Base-by-base conservation (phyloP, 1,140 invertebrate species). In the Cotesia typhae region DNA sequence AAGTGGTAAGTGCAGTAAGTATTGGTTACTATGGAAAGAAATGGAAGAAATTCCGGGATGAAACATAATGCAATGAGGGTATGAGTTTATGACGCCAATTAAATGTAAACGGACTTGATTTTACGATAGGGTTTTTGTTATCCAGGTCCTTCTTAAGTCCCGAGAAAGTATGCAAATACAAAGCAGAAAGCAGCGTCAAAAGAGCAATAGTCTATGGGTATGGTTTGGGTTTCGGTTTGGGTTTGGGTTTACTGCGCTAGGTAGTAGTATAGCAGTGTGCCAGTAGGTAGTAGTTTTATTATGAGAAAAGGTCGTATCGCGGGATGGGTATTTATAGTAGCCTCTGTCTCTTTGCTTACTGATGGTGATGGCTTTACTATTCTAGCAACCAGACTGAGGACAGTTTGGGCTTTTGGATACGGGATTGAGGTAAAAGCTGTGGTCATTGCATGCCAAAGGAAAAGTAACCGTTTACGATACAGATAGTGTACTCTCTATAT, bases 51-150 rank as follows among this genome's bases (percentile, higher is more conserved):
- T 1, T 68, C 12, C 37, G 2, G 10, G 20, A 47, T 6, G 14
- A 69, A 12, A 37, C 28, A 36, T 38, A 37, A 38, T 6, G 12
- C 36, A 67, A 17, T 36, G 52, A 52, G n/a, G 28, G 63, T 38
- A 55, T 51, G 20, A 74, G 59, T 82, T 81, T 76, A 80, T 69
- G 77, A 57, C 69, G 52, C 77, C 75, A 78, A 78, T 80, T 81
- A 77, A 67, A 80, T 80, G 71, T 74, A n/a, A 36, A 57, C 66
- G 38, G 66, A 57, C 71, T 73, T 67, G 64, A 78, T 75, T 82
- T 82, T 82, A 81, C 80, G 76, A 79, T 81, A 79, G 76, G 80
- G 76, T 78, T 81, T 74, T 52, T 35, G 17, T 7, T 41, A 20
- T 17, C 35, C 63, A n/a, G 38, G 28, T 47, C 64, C 17, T 10